Evolutionary conservation across 2,113 vertebrate genomes (phyloP).

Genomic region (Marmota monax): DNA sequence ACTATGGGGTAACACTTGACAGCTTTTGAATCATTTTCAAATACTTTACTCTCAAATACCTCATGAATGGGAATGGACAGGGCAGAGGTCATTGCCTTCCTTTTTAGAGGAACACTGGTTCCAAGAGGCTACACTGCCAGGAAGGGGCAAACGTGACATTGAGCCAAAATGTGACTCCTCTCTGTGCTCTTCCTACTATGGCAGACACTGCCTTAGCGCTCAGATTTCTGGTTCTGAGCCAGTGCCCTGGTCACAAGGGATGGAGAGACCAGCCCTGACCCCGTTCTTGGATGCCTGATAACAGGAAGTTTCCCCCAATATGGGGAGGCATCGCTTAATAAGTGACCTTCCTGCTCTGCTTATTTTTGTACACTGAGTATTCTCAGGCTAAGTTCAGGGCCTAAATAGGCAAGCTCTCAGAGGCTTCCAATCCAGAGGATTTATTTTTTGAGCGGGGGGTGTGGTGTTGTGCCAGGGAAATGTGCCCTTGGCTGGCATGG

Average conservation of each 20-base stretch:
- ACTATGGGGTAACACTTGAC: neutral
- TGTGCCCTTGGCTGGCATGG: constrained; percentile 40
- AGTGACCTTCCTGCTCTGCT: constrained; percentile 71
- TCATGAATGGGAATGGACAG: neutral
- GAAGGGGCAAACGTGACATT: neutral
- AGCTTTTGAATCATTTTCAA: neutral
- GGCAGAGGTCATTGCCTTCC: neutral
- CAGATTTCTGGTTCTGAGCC: neutral
- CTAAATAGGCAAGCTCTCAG: neutral
- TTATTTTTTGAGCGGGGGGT: constrained; percentile 28
- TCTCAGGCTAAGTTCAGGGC: constrained; percentile 66
- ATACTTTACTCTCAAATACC: neutral
- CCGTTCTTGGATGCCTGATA: constrained; percentile 32
- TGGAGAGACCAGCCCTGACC: neutral
- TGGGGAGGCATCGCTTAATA: constrained; percentile 67
- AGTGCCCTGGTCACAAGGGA: neutral
- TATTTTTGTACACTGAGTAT: constrained; percentile 80
- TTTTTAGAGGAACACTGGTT: neutral
- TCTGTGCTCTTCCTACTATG: neutral
- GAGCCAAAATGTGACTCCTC: neutral
- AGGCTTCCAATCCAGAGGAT: neutral
- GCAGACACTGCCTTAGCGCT: neutral
- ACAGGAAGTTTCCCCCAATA: constrained; percentile 50
- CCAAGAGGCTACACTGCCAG: neutral
- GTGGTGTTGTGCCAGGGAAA: constrained; percentile 27